Evolutionary conservation across 2,797 vertebrate genomes (phyloP).

Genomic region (Galago senegalensis): DNA sequence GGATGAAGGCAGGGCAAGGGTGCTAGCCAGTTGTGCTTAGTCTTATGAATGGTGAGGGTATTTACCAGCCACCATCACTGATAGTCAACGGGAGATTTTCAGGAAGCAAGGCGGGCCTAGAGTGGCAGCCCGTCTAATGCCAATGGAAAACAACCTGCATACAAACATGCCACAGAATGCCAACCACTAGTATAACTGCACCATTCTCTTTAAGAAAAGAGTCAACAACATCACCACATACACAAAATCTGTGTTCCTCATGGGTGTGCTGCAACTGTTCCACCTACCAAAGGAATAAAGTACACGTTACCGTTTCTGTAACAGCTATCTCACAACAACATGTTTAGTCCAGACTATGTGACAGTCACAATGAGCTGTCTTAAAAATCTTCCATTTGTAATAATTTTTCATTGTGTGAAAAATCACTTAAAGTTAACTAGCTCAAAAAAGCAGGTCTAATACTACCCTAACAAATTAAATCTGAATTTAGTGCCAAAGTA

Average conservation of each 20-base stretch:
- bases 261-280: slow-evolving; percentile 96
- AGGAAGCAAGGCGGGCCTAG: slow-evolving; percentile 33
- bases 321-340: background rate
- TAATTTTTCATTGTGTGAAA: slow-evolving; percentile 8
- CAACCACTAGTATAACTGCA: slow-evolving; percentile 56
- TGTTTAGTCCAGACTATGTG: background rate
- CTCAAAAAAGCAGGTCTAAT: background rate
- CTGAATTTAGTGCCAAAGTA: slow-evolving; percentile 12
- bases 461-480: background rate
- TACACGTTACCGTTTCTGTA: slow-evolving; percentile 82
- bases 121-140: background rate
- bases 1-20: background rate
- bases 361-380: background rate
- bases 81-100: background rate
- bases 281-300: slow-evolving; percentile 95
- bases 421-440: background rate
- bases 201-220: slow-evolving; percentile 57
- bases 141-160: slow-evolving; percentile 22
- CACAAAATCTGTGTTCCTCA: slow-evolving; percentile 96
- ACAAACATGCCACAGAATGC: slow-evolving; percentile 37
- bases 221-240: slow-evolving; percentile 93
- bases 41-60: background rate
- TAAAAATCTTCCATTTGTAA: background rate
- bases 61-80: background rate
- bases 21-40: background rate